Conservation (phyloP, 2,113 vertebrate species). For the Paralichthys olivaceus region DNA sequence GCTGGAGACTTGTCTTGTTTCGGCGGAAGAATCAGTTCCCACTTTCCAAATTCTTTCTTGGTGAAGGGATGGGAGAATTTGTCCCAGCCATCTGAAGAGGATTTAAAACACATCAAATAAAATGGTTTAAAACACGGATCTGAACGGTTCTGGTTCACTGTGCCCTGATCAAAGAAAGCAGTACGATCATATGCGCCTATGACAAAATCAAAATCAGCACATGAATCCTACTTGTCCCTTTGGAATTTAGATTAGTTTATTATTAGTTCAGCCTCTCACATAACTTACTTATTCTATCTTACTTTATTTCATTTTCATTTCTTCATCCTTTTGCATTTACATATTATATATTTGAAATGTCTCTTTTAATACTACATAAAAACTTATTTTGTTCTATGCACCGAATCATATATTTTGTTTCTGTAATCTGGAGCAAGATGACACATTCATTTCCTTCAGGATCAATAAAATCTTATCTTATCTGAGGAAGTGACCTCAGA, state of each 20-base stretch:
- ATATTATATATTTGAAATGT: too few relatives aligned
- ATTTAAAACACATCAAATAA: slow-evolving; percentile 8
- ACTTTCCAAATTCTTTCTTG: slow-evolving; percentile 82
- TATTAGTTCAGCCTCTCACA: background rate
- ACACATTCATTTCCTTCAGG: too few relatives aligned
- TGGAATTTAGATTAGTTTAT: too few relatives aligned
- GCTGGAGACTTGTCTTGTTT: slow-evolving; percentile 80
- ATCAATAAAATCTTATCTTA: too few relatives aligned
- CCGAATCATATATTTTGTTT: too few relatives aligned
- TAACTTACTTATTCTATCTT: background rate
- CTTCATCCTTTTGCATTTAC: too few relatives aligned
- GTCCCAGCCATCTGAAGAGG: slow-evolving; percentile 80
- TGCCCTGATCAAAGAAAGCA: background rate
- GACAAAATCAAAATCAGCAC: background rate
- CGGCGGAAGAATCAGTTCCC: slow-evolving; percentile 82
- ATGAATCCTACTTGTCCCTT: background rate
- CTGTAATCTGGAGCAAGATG: too few relatives aligned
- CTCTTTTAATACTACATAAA: too few relatives aligned
- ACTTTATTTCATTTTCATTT: too few relatives aligned
- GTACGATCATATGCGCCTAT: background rate
- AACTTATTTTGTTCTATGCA: too few relatives aligned
- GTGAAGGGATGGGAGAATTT: slow-evolving; percentile 83
- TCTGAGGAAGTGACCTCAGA: too few relatives aligned
- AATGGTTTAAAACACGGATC: slow-evolving; percentile 1
- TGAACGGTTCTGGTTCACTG: background rate